phyloP scores from a whole-genome alignment of 2,888 invertebrate species.

The Homarus gammarus region DNA sequence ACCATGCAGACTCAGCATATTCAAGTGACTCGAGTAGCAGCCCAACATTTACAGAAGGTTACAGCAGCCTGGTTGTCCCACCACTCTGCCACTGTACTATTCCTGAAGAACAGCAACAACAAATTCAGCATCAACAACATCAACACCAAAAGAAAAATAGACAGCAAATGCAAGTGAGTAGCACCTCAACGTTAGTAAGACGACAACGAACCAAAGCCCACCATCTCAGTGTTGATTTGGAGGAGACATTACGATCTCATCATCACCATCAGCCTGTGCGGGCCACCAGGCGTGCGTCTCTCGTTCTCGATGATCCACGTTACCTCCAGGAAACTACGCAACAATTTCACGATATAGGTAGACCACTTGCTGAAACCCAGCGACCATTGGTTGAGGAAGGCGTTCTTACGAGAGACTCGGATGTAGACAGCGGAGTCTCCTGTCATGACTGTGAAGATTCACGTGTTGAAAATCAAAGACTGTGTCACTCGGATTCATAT shows the following conservation, averaged over 20 bases:
- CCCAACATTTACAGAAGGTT: slow-evolving; percentile 67
- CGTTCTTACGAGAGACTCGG: slow-evolving; percentile 51
- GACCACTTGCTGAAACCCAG: slow-evolving; percentile 44
- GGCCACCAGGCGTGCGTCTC: slow-evolving; percentile 66
- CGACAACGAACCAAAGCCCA: slow-evolving; percentile 45
- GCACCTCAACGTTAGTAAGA: slow-evolving; percentile 20
- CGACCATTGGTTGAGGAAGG: slow-evolving; percentile 47
- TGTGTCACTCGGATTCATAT: slow-evolving; percentile 71
- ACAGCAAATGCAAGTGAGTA: slow-evolving; percentile 47
- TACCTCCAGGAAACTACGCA: slow-evolving; percentile 56
- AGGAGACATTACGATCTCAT: slow-evolving; percentile 61
- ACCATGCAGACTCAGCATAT: slow-evolving; percentile 70
- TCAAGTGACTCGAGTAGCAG: slow-evolving; percentile 74
- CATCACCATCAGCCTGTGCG: slow-evolving; percentile 58
- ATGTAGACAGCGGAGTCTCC: slow-evolving; percentile 69
- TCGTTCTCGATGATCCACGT: slow-evolving; percentile 64
- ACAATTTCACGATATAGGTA: slow-evolving; percentile 46
- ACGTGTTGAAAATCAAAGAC: slow-evolving; percentile 44
- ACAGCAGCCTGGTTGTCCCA: slow-evolving; percentile 60
- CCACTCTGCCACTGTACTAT: slow-evolving; percentile 73
- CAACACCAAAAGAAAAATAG: slow-evolving; percentile 45
- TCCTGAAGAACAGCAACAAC: slow-evolving; percentile 70
- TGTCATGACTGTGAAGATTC: slow-evolving; percentile 71
- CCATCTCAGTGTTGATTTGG: slow-evolving; percentile 70
- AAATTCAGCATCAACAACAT: slow-evolving; percentile 42